These are phyloP conservation scores for Halesus radiatus DNA, from an alignment of 1,140 invertebrate species.

Conservation along the genomic window DNA sequence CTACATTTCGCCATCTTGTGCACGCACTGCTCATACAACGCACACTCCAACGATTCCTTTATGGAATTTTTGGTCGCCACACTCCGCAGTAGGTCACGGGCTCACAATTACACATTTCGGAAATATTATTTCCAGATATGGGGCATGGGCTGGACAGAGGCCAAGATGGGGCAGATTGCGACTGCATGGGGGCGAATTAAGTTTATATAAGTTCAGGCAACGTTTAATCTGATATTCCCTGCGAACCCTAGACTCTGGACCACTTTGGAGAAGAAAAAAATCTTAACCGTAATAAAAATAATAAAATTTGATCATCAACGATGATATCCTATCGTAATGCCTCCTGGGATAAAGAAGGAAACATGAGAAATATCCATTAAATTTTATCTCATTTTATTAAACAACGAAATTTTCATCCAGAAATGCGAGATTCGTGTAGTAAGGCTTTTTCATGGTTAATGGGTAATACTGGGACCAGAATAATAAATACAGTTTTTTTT, in stretches of 20 bases:
- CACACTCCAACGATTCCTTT: background rate
- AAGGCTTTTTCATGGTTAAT: too few relatives aligned
- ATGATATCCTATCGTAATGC: background rate
- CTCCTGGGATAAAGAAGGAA: background rate
- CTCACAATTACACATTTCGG: constrained; percentile 9
- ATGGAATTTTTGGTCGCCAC: background rate
- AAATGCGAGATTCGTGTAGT: too few relatives aligned
- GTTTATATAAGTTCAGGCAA: too few relatives aligned
- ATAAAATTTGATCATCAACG: too few relatives aligned
- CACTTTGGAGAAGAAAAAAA: too few relatives aligned
- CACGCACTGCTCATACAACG: background rate
- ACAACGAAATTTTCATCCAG: too few relatives aligned
- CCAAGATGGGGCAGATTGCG: constrained; percentile 1
- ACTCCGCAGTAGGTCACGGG: background rate
- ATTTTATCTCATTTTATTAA: too few relatives aligned
- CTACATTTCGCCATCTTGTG: background rate
- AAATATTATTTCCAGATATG: constrained; percentile 24
- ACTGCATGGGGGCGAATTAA: background rate
- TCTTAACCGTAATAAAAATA: too few relatives aligned
- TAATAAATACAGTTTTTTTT: too few relatives aligned
- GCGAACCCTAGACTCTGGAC: too few relatives aligned
- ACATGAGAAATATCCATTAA: background rate
- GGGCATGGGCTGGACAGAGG: background rate
- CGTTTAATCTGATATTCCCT: too few relatives aligned
- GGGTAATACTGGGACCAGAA: too few relatives aligned